Evolutionary conservation across 2,113 vertebrate genomes (phyloP), one percentile per base, ranked within the genome.

Genomic region (Crypturellus undulatus): DNA sequence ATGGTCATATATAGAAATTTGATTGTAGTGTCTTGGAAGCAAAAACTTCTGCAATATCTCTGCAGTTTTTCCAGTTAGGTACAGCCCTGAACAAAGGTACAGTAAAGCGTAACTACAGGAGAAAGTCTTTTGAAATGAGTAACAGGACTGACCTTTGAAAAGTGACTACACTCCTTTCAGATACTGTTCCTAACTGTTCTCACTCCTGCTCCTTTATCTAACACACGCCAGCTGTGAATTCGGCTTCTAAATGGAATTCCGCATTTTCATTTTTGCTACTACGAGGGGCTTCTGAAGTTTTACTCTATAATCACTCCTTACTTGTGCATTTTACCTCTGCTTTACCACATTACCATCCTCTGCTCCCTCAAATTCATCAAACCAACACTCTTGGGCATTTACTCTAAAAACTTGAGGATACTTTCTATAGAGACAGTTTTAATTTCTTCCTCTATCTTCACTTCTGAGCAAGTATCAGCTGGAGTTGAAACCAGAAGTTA

Each of bases 81-180:
- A 70, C 72, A 84, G 79, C 87, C 89, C 84, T 84, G 92, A 96
- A 62, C 79, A 90, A 84, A 94, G 54, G 90, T 95, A 87, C 40
- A 80, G 22, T 40, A 77, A 76, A 87, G 42, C 47, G 1, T 13
- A 80, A 49, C 42, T 30, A 84, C 2, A 6, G 82, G 19, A 92
- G 13, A 89, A 77, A 76, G 68, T 36, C 20, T 81, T 93, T 26
- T 63, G 12, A 78, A 85, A 89, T n/a, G 36, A 84, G 59, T 73
- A 92, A 79, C 5, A 87, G 67, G 8, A 87, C 16, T 21, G 76
- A 93, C 67, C 78, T 93, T 77, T 89, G 49, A 47, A 59, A 94
- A 90, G 58, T 52, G 58, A 59, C 65, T 70, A 17, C 13, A 15
- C 45, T 87, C 85, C 65, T 71, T 67, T 12, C 68, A 82, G 65